Base-by-base conservation (phyloP, 2,888 invertebrate species). In the Andrena praecox region DNA sequence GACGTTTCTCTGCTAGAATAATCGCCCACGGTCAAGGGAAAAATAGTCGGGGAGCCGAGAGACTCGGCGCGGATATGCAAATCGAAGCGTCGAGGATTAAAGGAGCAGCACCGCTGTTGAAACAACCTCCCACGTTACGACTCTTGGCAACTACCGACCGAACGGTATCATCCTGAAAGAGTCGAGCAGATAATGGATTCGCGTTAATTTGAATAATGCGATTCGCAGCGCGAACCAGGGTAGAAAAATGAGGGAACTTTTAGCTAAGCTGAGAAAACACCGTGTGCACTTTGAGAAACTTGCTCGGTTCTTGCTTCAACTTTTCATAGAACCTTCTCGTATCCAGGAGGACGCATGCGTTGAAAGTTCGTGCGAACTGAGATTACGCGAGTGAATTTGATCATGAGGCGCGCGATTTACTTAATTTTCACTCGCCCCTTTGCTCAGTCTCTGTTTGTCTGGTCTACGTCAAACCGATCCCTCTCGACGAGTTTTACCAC, bases 21-120 rank as follows among this genome's bases (percentile, higher is more conserved):
- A 74, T 79, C 74, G 70, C 29, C 71, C 71, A 82, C 75, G 82
- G 74, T 80, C 82, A 82, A 80, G 71, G 68, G 27, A 66, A 71
- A 42, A 74, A 71, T 31, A 52, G 42, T 42, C 60, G 60, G 7
- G 10, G 67, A 68, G 8, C 16, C 29, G 24, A 24, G 42, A 67
- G 35, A 3, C 16, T 56, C 31, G 29, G n/a, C 66, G 31, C 31
- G 24, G 68, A 67, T 68, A 74, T 74, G 74, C 50, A 74, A 74
- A 74, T 67, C 67, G 33, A 20, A 1, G 16, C 7, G 24, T 56
- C 56, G 27, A 8, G 42, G 42, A 66, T 66, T 66, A 66, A 73
- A 66, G 33, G n/a, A 27, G 33, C 42, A 27, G 33, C 12, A 12
- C 56, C 56, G 27, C 24, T 54, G 54, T 27, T 56, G 24, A 56